phyloP scores from a whole-genome alignment of 2,113 vertebrate genomes.

The Zeus faber region DNA sequence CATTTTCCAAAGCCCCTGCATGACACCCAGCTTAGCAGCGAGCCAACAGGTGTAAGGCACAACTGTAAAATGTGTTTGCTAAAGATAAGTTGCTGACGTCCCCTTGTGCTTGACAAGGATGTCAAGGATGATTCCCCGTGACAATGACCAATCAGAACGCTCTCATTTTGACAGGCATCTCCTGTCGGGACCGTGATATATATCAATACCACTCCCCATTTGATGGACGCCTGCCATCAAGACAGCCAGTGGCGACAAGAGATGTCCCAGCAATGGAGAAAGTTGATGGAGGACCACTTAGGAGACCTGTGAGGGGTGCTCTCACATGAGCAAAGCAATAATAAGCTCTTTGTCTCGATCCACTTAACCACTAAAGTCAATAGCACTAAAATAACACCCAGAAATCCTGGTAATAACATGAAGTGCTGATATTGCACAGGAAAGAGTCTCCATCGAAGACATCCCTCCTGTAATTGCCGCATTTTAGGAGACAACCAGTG shows the following conservation, averaged over 20 bases:
- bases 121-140: constrained; percentile 46
- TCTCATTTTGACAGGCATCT: constrained; percentile 39
- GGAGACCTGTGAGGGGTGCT: constrained; percentile 45
- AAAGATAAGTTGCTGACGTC: constrained; percentile 37
- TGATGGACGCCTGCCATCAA: constrained; percentile 41
- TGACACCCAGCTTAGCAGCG: too few relatives aligned
- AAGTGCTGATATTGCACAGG: constrained; percentile 51
- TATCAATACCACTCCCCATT: constrained; percentile 31
- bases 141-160: constrained; percentile 40
- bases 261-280: constrained; percentile 25
- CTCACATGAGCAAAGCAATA: constrained; percentile 49
- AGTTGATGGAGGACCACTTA: constrained; percentile 47
- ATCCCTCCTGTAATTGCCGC: neutral
- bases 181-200: constrained; percentile 48
- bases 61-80: too few relatives aligned
- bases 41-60: too few relatives aligned
- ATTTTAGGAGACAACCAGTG: constrained; percentile 15
- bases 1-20: too few relatives aligned
- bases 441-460: too few relatives aligned
- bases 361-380: constrained; percentile 23
- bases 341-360: constrained; percentile 54
- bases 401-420: constrained; percentile 50
- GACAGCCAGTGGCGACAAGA: constrained; percentile 45
- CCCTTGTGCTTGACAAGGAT: constrained; percentile 32
- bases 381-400: constrained; percentile 40